Evolutionary conservation across 1,140 invertebrate species (phyloP), one percentile per base, ranked within the genome.

Genomic region (Brachionus angularis): DNA sequence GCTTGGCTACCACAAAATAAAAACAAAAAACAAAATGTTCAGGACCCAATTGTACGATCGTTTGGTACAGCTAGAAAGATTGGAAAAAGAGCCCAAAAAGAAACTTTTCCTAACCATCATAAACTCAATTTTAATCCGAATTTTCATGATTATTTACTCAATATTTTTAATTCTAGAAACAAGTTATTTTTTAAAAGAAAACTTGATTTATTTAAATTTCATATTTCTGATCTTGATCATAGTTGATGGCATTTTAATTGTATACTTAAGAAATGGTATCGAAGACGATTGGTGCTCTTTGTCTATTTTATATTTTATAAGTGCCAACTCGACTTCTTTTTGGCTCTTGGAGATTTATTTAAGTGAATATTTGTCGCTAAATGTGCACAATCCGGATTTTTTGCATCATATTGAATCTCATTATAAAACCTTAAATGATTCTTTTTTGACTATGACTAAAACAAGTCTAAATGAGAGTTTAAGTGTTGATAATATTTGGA

Each of bases 221-320:
- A 18, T 58, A 18, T 58, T 18, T 39, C 27, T 58, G 5, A 8
- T 58, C 5, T 58, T 58, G 39, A 58, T 58, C 23, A 14, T 58
- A 23, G 53, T 34, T 14, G 53, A 58, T 39, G 53, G 53, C 14
- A 18, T 39, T 23, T 18, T 58, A 12, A 18, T 58, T 10, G 25
- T 39, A 39, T 58, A 23, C 25, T 39, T n/a, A 36, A 36, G 53
- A 21, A 58, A 58, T 39, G 53, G 53, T 4, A 23, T 58, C 18
- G 53, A 58, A n/a, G 53, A 58, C 39, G 23, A 34, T 39, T 58
- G 53, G 53, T 58, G 53, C 25, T 58, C 33, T 25, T 36, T 58
- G 25, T 58, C 53, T 14, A 58, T 58, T 39, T 21, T 58, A 8
- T 58, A 58, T 39, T 58, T 58, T 42, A 39, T 58, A 14, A 39